Conservation (phyloP, 2,113 vertebrate genomes). For the Lophochroa leadbeateri region DNA sequence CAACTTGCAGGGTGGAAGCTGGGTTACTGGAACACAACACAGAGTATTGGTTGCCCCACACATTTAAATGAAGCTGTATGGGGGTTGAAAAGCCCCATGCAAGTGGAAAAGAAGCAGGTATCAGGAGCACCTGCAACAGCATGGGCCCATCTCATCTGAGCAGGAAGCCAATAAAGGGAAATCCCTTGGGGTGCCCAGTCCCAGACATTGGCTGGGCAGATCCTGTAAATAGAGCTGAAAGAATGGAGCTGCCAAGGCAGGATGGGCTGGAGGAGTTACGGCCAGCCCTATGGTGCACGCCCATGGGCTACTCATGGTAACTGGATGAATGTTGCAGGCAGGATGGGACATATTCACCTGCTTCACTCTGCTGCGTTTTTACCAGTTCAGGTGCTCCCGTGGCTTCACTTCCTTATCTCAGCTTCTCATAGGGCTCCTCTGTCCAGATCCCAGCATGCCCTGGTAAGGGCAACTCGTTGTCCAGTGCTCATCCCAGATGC, state of each 20-base stretch:
- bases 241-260: background rate
- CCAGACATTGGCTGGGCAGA: background rate
- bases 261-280: background rate
- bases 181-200: background rate
- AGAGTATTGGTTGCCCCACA: background rate
- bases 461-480: background rate
- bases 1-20: background rate
- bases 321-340: background rate
- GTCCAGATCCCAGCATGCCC: background rate
- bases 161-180: background rate
- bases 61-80: background rate
- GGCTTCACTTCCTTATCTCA: background rate
- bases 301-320: background rate
- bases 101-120: background rate
- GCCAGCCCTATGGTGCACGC: background rate
- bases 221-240: background rate
- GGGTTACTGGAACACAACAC: background rate
- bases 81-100: background rate
- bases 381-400: background rate
- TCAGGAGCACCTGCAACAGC: background rate
- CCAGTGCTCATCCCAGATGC: background rate
- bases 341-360: background rate
- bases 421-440: background rate
- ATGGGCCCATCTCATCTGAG: background rate
- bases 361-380: background rate